Percentiles rank a stretch among this genome's conserved stretches.
Conservation (phyloP, 1,140 invertebrate genomes). For the Drosophila ercepeae region DNA sequence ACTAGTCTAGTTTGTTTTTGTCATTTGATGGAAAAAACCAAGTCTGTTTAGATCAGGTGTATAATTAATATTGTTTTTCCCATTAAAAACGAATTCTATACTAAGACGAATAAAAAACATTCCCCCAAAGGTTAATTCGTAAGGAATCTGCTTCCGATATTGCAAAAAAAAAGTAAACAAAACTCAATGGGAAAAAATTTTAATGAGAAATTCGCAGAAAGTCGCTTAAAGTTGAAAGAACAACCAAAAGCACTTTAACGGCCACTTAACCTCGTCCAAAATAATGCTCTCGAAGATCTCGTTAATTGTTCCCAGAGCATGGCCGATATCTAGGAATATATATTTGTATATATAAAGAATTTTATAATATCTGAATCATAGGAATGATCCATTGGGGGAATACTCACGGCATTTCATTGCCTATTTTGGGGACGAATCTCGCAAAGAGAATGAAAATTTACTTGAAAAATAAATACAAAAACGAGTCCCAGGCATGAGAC, state of each 20-base stretch:
- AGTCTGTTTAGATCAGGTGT: slow-evolving; percentile 19
- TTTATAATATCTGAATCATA: slow-evolving; percentile 62
- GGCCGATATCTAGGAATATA: slow-evolving; percentile 1
- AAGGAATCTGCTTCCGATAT: neutral
- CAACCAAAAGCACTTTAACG: slow-evolving; percentile 36
- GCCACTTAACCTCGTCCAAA: slow-evolving; percentile 53
- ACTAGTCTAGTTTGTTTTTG: slow-evolving; percentile 31
- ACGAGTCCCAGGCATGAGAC: slow-evolving; percentile 35
- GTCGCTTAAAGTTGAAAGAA: slow-evolving; percentile 21
- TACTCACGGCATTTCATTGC: slow-evolving; percentile 32
- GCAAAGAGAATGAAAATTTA: slow-evolving; percentile 23
- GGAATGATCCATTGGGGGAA: slow-evolving; percentile 43
- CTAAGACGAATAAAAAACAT: neutral
- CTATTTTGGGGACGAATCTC: slow-evolving; percentile 38
- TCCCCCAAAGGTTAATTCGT: slow-evolving; percentile 8
- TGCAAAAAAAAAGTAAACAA: slow-evolving; percentile 14
- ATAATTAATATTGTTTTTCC: neutral
- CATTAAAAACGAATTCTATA: neutral
- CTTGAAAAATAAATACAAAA: slow-evolving; percentile 28
- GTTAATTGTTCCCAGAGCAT: slow-evolving; percentile 57
- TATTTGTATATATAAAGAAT: slow-evolving; percentile 4
- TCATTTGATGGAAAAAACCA: slow-evolving; percentile 31
- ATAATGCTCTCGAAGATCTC: slow-evolving; percentile 50
- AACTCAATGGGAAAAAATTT: slow-evolving; percentile 37
- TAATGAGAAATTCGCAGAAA: slow-evolving; percentile 43